phyloP scores from a whole-genome alignment of 2,888 invertebrate species.

The Drosophila borborema region DNA sequence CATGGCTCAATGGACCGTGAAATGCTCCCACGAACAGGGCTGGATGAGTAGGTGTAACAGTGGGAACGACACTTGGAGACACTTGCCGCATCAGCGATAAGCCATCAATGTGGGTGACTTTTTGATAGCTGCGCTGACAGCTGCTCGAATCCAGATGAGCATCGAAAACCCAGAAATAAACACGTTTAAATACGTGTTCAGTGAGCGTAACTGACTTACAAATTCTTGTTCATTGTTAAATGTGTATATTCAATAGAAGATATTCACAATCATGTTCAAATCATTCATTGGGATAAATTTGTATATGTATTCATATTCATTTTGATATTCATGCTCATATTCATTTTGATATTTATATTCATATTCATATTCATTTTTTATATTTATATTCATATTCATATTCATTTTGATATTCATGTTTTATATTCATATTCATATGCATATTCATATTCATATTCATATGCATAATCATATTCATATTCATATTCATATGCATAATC shows the following conservation, averaged over 20 bases:
- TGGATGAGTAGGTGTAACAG: background rate
- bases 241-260: background rate
- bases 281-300: background rate
- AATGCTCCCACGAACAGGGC: slow-evolving; percentile 30
- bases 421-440: background rate
- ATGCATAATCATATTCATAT: background rate
- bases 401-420: background rate
- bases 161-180: slow-evolving; percentile 21
- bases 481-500: background rate
- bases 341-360: no score
- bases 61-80: slow-evolving; percentile 5
- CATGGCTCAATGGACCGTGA: slow-evolving; percentile 65
- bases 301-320: background rate
- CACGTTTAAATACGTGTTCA: background rate
- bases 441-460: background rate
- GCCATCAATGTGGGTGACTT: slow-evolving; percentile 63
- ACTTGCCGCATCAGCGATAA: slow-evolving; percentile 56
- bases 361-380: background rate
- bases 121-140: slow-evolving; percentile 60
- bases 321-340: background rate
- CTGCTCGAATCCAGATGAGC: slow-evolving; percentile 48
- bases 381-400: background rate
- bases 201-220: background rate
- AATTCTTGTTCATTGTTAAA: background rate
- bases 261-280: background rate